phyloP scores from a whole-genome alignment of 2,113 vertebrate species.

The Myocastor coypus region DNA sequence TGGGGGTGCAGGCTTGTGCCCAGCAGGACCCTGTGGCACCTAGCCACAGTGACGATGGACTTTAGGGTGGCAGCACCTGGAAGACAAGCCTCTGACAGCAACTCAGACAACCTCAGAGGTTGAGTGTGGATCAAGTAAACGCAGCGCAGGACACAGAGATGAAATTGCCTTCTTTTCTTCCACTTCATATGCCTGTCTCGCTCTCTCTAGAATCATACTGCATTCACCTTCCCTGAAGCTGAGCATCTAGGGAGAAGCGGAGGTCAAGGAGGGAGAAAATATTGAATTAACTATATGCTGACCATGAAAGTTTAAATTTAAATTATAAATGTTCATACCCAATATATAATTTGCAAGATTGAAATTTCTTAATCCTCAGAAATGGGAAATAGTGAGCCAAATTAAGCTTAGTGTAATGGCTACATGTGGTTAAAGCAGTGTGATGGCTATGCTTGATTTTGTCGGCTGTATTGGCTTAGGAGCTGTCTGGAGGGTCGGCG shows the following conservation, averaged over 20 bases:
- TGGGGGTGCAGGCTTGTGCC: not conserved
- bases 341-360: not conserved
- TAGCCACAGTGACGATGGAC: not conserved
- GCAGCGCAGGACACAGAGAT: not conserved
- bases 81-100: not conserved
- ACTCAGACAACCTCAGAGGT: not conserved
- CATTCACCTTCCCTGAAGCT: not conserved
- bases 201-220: not conserved
- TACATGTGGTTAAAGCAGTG: not conserved
- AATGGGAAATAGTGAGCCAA: not conserved
- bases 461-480: not conserved
- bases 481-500: too few species aligned
- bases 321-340: not conserved
- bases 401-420: not conserved
- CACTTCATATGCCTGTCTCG: too few species aligned
- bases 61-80: not conserved
- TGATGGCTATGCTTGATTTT: not conserved
- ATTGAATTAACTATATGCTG: not conserved
- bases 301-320: not conserved
- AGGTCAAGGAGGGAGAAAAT: not conserved
- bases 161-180: not conserved
- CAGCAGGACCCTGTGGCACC: not conserved
- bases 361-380: constrained; percentile 33
- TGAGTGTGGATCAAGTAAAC: not conserved
- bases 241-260: not conserved